Evolutionary conservation across 2,113 vertebrate species (phyloP), one percentile per base, ranked within the genome.

Genomic region (Phrynocephalus versicolor): DNA sequence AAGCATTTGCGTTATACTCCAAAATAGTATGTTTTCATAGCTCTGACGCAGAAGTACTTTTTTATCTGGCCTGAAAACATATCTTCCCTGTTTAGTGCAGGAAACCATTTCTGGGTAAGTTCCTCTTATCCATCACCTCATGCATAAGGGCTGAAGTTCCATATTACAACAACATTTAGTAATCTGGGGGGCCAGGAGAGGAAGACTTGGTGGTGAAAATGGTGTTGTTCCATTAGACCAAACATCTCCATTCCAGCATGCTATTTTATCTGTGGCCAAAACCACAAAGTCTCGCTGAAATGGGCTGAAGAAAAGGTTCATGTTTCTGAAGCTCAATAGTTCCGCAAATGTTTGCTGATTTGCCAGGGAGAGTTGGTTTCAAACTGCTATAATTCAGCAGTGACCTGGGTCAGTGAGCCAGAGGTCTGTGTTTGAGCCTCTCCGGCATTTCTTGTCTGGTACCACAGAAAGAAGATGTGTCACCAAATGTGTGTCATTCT

Each of bases 301-400:
- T 2, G 64, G 81, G 84, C 35, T 35, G 30, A 65, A 79, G 15
- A 75, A 82, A 89, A n/a, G 27, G 35, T 30, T 78, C 21, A 60
- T 65, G 72, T 84, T n/a, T 89, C 8, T 81, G 33, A 58, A 41
- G 55, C n/a, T 79, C 79, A 70, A 72, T 33, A 71, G 73, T 0
- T 74, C 64, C 67, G 25, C 62, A 67, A 75, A 74, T 35, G n/a
- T 30, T 6, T 81, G 69, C 3, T 88, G 60, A 64, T 35, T 2
- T 83, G 82, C 78, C 83, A 88, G 60, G 64, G 13, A 57, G 14
- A 33, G 3, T n/a, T n/a, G n/a, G n/a, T 64, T 51, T 79, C 58
- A 82, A 62, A 35, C 67, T 81, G 45, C 51, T 71, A 72, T 33
- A 79, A 87, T 79, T 84, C 85, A 67, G 55, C 16, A 69, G 23